These are phyloP conservation scores for Dunckerocampus dactyliophorus DNA, from an alignment of 2,113 vertebrate genomes.

Conservation along the genomic window DNA sequence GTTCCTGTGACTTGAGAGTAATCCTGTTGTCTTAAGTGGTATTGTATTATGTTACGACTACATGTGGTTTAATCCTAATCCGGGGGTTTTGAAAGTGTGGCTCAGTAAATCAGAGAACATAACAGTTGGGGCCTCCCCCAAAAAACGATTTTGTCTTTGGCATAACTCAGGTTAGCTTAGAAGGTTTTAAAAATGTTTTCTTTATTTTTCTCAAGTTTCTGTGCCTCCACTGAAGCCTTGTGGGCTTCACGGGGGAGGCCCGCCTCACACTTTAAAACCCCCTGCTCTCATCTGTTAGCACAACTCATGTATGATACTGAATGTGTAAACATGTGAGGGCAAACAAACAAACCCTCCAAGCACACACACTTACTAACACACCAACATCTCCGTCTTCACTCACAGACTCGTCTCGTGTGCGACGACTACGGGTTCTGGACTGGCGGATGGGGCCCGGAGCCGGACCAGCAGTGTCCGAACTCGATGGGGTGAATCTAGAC, in stretches of 20 bases:
- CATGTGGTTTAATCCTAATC: no score
- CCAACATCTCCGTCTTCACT: slow-evolving; percentile 76
- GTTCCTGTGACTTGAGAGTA: slow-evolving; percentile 5
- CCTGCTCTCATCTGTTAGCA: no score
- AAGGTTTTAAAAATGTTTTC: no score
- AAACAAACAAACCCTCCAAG: slow-evolving; percentile 46
- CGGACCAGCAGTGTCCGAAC: slow-evolving; percentile 68
- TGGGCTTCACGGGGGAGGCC: no score
- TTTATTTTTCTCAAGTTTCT: no score
- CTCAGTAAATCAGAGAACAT: no score
- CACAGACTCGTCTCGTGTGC: slow-evolving; percentile 85
- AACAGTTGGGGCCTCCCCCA: no score
- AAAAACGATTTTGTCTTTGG: no score
- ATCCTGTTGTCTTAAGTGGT: neutral
- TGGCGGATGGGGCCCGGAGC: slow-evolving; percentile 73
- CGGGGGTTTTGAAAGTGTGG: no score
- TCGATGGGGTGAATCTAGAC: slow-evolving; percentile 68
- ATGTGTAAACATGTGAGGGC: slow-evolving; percentile 23
- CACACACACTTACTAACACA: slow-evolving; percentile 71
- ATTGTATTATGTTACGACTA: neutral
- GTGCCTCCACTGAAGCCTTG: no score
- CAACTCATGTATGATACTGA: neutral
- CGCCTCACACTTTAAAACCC: no score
- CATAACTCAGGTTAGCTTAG: no score
- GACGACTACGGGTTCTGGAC: slow-evolving; percentile 77